Percentiles rank a stretch among this genome's conserved stretches.
phyloP scores from a whole-genome alignment of 2,113 vertebrate species.

The Perccottus glenii region DNA sequence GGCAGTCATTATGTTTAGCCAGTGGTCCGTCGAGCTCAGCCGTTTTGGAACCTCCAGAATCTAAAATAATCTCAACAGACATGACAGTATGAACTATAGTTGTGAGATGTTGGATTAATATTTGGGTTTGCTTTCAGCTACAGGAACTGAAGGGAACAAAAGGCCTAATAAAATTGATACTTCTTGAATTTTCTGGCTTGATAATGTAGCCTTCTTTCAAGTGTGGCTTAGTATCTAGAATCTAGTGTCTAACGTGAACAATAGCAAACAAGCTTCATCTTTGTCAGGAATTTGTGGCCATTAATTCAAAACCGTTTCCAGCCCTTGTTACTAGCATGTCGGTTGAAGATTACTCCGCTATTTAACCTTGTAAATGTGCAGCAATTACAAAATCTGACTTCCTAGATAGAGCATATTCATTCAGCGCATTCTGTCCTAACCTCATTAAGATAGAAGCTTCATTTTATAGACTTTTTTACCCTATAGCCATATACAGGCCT shows the following conservation, averaged over 20 bases:
- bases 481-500: conserved; percentile 51
- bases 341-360: conserved; percentile 34
- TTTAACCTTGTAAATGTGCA: conserved; percentile 60
- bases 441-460: conserved; percentile 61
- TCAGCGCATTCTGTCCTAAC: conserved; percentile 18
- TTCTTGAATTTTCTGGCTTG: neutral
- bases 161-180: neutral
- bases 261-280: too few relatives aligned
- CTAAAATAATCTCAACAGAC: conserved; percentile 9
- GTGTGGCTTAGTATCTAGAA: too few relatives aligned
- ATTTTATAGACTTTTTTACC: conserved; percentile 62
- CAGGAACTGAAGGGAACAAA: neutral
- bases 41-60: neutral
- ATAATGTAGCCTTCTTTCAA: too few relatives aligned
- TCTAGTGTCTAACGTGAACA: too few relatives aligned
- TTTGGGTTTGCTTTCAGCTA: neutral
- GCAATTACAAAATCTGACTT: conserved; percentile 44
- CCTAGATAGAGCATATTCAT: conserved; percentile 40
- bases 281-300: too few relatives aligned
- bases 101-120: conserved; percentile 1
- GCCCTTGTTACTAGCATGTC: conserved; percentile 36
- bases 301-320: too few relatives aligned
- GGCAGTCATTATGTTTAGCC: conserved; percentile 11
- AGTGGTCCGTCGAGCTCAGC: neutral
- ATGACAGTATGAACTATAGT: conserved; percentile 4